Evolutionary conservation across 2,888 invertebrate genomes (phyloP), one percentile per base, ranked within the genome.

Genomic region (Heliconius hortense): DNA sequence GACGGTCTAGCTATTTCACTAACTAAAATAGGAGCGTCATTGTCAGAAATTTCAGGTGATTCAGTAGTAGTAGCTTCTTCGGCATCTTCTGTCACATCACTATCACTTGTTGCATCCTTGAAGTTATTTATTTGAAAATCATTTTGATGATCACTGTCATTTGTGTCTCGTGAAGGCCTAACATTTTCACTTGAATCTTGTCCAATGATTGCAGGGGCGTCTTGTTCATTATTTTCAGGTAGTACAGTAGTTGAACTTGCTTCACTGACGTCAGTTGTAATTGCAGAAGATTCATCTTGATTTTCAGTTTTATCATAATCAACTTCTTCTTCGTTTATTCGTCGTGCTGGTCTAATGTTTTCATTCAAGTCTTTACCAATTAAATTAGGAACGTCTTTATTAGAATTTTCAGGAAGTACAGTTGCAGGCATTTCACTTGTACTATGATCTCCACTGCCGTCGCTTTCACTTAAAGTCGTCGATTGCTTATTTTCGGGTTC

Each of bases 271-370:
- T 66, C 68, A 53, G 68, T n/a, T 13, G 68, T 28, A 21, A 18
- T 28, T 68, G 11, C 31, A 69, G 35, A 15, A 15, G 60, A 18
- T 21, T 62, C 60, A 21, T 39, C 35, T 10, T 15, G 28, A 48
- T 39, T 53, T 28, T 59, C 48, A n/a, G 66, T 74, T 31, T 35
- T 62, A 53, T 28, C 43, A 31, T 67, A 43, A n/a, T 53, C 74
- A 24, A 67, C 67, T 59, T 75, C 76, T 31, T 62, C 64, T 31
- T 62, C 64, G 24, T 67, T 70, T 13, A 73, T 75, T 48, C 74
- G 76, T 24, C 81, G 80, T 15, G 77, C 79, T n/a, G 78, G 62
- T 73, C 81, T 79, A 15, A 43, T 35, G 35, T 76, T 78, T 28
- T 62, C 60, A 4, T 79, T 73, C 24, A 69, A 63, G 24, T 78